Percentiles rank a stretch among this genome's conserved stretches.
These are phyloP conservation scores for Geopemphigus sp. DNA, from an alignment of 1,140 invertebrate genomes.

Conservation along the genomic window DNA sequence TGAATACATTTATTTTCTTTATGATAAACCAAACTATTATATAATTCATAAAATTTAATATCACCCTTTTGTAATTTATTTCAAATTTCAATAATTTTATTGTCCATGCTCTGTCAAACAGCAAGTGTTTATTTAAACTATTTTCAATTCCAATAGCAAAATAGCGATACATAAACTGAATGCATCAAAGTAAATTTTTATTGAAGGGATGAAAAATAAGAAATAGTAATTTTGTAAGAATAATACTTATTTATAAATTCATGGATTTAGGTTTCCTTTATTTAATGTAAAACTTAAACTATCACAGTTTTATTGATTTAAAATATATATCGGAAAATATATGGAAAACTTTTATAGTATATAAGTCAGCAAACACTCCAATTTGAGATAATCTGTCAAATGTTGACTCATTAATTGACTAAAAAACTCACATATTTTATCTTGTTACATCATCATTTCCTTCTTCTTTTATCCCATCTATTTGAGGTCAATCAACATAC, in stretches of 20 bases:
- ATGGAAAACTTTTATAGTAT: neutral
- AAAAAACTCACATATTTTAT: neutral
- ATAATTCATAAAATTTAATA: neutral
- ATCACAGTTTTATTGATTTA: slow-evolving; percentile 16
- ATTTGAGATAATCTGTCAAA: neutral
- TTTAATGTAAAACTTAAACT: slow-evolving; percentile 50
- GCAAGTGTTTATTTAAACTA: neutral
- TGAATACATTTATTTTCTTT: neutral
- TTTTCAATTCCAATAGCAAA: neutral
- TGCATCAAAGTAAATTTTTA: neutral
- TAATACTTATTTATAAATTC: neutral
- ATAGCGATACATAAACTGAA: neutral
- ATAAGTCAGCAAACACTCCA: neutral
- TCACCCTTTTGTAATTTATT: neutral
- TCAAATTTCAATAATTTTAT: neutral
- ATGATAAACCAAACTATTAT: neutral
- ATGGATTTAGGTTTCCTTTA: slow-evolving; percentile 51
- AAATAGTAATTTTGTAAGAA: slow-evolving; percentile 21
- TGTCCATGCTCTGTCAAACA: neutral
- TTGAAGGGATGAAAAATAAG: neutral
- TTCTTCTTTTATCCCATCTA: no score
- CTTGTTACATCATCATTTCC: no score
- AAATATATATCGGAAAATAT: neutral
- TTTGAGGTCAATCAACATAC: no score
- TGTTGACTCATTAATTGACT: neutral